phyloP scores from a whole-genome alignment of 2,797 vertebrate genomes.

The Falco novaeseelandiae region DNA sequence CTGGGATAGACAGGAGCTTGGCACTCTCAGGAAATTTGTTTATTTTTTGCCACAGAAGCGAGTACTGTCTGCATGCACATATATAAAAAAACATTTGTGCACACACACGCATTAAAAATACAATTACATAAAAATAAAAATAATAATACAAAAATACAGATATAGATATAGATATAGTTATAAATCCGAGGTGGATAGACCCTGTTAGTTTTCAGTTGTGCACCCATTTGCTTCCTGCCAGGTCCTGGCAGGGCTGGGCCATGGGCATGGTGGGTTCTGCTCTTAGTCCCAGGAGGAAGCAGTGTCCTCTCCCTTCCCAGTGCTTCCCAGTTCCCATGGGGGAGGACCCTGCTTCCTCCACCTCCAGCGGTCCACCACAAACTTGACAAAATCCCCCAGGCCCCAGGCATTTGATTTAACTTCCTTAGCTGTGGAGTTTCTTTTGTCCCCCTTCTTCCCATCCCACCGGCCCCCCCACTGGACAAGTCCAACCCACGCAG shows the following conservation, averaged over 20 bases:
- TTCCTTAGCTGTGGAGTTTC: not conserved
- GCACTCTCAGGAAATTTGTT: not conserved
- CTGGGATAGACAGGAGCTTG: not conserved
- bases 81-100: not conserved
- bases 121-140: not conserved
- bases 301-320: not conserved
- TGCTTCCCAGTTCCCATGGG: not conserved
- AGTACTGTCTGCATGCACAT: not conserved
- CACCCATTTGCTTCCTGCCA: not conserved
- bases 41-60: not conserved
- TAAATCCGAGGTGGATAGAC: not conserved
- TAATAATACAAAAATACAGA: too few relatives aligned
- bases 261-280: not conserved
- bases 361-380: not conserved
- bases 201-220: fast-evolving
- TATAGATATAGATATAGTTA: not conserved
- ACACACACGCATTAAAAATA: too few relatives aligned
- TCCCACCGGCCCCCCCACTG: too few relatives aligned
- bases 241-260: fast-evolving
- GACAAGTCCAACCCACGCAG: fast-evolving
- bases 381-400: not conserved
- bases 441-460: not conserved
- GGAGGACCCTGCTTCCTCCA: fast-evolving
- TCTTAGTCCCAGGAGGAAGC: not conserved
- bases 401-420: not conserved